These are phyloP conservation scores for Potamarius usumacintae DNA, from an alignment of 2,113 vertebrate genomes.

Conservation along the genomic window DNA sequence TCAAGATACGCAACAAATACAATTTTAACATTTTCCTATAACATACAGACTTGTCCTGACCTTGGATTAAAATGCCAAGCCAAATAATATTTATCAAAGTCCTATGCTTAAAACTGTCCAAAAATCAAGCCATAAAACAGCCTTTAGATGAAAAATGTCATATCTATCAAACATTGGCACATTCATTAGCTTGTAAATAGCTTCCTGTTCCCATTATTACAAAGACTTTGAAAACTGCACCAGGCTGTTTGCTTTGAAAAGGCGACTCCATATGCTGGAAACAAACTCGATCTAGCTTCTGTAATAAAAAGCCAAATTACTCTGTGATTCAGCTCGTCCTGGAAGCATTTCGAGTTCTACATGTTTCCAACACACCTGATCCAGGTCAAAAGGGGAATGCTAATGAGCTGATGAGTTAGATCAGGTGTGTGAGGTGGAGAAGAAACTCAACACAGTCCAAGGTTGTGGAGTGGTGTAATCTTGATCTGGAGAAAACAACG, in stretches of 20 bases:
- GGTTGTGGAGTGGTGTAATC: neutral
- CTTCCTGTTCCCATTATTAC: neutral
- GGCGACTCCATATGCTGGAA: neutral
- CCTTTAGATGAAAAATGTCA: constrained; percentile 14
- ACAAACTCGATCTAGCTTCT: neutral
- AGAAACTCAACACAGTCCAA: neutral
- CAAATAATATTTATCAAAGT: neutral
- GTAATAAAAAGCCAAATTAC: constrained; percentile 25
- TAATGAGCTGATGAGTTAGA: neutral
- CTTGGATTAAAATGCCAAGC: neutral
- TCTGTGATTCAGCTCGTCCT: constrained; percentile 1
- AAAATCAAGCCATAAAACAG: neutral
- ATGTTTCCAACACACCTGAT: constrained; percentile 14
- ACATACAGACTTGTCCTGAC: neutral
- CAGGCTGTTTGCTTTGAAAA: neutral
- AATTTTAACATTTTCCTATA: neutral
- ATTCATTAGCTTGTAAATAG: constrained; percentile 25
- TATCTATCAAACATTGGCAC: neutral
- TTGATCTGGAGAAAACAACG: neutral
- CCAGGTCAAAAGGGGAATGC: neutral
- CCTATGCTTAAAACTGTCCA: neutral
- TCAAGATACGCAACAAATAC: neutral
- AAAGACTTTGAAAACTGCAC: constrained; percentile 12
- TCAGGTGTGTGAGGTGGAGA: neutral
- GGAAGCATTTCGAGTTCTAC: too few species aligned